These are phyloP conservation scores for Todus mexicanus DNA, from an alignment of 2,797 vertebrate genomes.

Conservation along the genomic window DNA sequence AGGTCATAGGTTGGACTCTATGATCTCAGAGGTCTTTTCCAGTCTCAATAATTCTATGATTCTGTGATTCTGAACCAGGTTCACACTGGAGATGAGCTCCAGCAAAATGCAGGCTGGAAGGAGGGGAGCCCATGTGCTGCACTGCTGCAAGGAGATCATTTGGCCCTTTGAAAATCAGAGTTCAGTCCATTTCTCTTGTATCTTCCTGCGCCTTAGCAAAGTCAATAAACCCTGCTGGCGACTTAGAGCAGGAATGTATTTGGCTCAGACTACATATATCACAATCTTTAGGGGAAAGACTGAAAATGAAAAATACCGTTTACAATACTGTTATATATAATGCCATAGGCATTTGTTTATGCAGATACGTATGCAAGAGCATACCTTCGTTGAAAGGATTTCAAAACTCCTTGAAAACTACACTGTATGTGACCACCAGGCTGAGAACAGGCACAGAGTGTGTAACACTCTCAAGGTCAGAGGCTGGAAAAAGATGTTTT, in stretches of 20 bases:
- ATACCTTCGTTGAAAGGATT: background rate
- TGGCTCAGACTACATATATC: background rate
- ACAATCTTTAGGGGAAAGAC: background rate
- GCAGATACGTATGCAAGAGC: background rate
- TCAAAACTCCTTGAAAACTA: background rate
- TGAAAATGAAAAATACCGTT: background rate
- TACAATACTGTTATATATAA: background rate
- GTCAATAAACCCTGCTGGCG: background rate
- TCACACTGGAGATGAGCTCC: background rate
- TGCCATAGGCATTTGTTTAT: background rate
- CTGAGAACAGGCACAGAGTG: fast-evolving
- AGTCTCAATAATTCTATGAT: too few relatives aligned
- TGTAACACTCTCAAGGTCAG: background rate
- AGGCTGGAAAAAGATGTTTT: background rate
- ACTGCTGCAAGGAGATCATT: background rate
- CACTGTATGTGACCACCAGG: fast-evolving
- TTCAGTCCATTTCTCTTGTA: background rate
- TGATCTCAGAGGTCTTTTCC: too few relatives aligned
- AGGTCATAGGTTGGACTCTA: too few relatives aligned
- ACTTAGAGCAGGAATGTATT: background rate
- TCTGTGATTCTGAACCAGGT: too few relatives aligned
- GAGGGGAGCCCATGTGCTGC: fast-evolving
- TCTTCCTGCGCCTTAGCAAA: background rate
- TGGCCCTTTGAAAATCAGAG: background rate
- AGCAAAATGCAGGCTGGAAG: background rate